A percentile compares a stretch with the other conserved stretches of the same genome.
Conservation (phyloP, 2,113 vertebrate genomes). For the Galbula dea region DNA sequence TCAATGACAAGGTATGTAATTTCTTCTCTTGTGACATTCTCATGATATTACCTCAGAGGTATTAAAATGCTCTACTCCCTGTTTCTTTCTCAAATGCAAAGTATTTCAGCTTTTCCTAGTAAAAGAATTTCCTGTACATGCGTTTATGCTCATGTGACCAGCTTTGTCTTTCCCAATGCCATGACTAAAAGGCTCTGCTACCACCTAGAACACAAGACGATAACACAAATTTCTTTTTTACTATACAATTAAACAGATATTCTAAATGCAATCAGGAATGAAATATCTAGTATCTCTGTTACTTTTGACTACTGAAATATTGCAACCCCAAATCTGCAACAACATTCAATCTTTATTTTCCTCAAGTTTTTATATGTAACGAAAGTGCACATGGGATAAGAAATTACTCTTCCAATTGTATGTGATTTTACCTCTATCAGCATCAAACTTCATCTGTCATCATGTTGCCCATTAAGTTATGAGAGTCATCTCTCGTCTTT, state of each 20-base stretch:
- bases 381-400: neutral
- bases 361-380: neutral
- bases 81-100: neutral
- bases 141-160: neutral
- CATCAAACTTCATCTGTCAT: neutral
- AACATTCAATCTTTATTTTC: neutral
- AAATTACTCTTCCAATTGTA: neutral
- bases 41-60: neutral
- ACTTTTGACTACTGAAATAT: neutral
- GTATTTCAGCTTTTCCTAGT: neutral
- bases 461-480: neutral
- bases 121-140: neutral
- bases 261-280: neutral
- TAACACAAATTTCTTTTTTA: neutral
- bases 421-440: fast-evolving
- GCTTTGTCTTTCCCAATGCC: neutral
- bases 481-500: neutral
- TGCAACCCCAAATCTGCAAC: neutral
- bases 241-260: neutral
- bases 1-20: neutral
- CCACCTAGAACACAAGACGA: neutral
- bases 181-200: neutral
- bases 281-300: neutral
- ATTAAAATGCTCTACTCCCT: neutral
- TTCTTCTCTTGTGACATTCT: neutral